Evolutionary conservation across 2,888 invertebrate genomes (phyloP).

Genomic region (Sinopyrophorus schimmeli): DNA sequence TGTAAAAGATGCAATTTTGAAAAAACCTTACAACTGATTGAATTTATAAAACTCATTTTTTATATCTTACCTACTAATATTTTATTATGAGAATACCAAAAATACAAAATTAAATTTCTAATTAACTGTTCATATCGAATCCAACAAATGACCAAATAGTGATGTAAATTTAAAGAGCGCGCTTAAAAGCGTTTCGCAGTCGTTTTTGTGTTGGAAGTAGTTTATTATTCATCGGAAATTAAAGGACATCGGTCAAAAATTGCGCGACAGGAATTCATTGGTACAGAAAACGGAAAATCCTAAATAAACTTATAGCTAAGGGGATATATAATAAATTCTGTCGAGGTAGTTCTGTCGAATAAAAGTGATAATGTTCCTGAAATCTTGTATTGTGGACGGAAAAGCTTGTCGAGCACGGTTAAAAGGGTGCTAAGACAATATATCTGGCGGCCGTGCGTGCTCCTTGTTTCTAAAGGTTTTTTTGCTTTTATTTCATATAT

Average conservation of each 20-base stretch:
- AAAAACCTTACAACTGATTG: too few relatives aligned
- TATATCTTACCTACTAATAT: too few relatives aligned
- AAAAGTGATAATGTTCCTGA: constrained; percentile 43
- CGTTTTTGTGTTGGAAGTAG: too few relatives aligned
- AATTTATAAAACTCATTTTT: too few relatives aligned
- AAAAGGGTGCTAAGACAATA: constrained; percentile 37
- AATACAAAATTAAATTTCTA: too few relatives aligned
- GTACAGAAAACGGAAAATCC: constrained; percentile 7
- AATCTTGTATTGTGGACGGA: constrained; percentile 38
- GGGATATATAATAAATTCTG: constrained; percentile 37
- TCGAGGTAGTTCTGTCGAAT: constrained; percentile 39
- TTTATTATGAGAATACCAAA: too few relatives aligned
- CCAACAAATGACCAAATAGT: too few relatives aligned
- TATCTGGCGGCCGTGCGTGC: constrained; percentile 26
- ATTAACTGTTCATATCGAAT: too few relatives aligned
- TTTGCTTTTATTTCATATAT: constrained; percentile 29
- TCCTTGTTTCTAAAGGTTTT: constrained; percentile 22
- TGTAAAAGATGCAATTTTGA: too few relatives aligned
- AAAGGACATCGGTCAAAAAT: constrained; percentile 11
- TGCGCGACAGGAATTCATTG: constrained; percentile 17
- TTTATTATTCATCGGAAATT: too few relatives aligned
- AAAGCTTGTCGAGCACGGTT: constrained; percentile 35
- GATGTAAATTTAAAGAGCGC: too few relatives aligned
- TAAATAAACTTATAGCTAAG: constrained; percentile 23
- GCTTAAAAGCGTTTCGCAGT: too few relatives aligned